phyloP scores from a whole-genome alignment of 2,797 vertebrate species.

The Furcifer pardalis region DNA sequence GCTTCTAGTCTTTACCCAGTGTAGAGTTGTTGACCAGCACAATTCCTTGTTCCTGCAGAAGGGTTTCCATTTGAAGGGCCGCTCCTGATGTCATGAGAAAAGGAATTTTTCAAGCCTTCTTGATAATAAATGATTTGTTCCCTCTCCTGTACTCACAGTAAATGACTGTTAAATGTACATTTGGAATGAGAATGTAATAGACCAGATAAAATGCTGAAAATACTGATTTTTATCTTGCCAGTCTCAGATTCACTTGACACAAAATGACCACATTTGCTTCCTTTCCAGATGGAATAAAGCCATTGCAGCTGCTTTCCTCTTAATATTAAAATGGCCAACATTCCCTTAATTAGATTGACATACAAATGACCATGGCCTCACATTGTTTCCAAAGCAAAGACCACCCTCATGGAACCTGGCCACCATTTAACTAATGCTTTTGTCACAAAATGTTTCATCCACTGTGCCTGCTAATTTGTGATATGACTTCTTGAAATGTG shows the following conservation, averaged over 20 bases:
- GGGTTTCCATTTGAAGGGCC: not conserved
- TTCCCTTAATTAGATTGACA: conserved; percentile 37
- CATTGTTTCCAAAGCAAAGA: conserved; percentile 25
- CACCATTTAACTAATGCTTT: conserved; percentile 22
- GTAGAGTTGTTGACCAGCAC: not conserved
- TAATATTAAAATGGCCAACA: conserved; percentile 21
- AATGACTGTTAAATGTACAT: conserved; percentile 8
- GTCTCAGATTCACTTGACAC: conserved; percentile 5
- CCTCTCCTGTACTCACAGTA: not conserved
- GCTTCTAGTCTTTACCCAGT: too few relatives aligned
- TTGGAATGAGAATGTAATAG: conserved; percentile 12
- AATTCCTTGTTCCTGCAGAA: not conserved
- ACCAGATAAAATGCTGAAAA: conserved; percentile 8
- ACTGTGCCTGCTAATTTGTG: conserved; percentile 22
- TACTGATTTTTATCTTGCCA: conserved; percentile 19
- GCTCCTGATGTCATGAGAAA: not conserved
- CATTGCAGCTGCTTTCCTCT: conserved; percentile 28
- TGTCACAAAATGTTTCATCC: conserved; percentile 37
- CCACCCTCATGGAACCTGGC: conserved; percentile 28
- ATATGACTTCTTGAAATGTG: conserved; percentile 13
- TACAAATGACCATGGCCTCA: conserved; percentile 17
- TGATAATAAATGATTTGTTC: conserved; percentile 1
- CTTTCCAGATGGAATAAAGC: conserved; percentile 12
- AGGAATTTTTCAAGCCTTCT: conserved; percentile 2
- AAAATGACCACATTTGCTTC: conserved; percentile 2